Conservation (phyloP, 1,140 invertebrate species). For the Hydropsyche tenuis region DNA sequence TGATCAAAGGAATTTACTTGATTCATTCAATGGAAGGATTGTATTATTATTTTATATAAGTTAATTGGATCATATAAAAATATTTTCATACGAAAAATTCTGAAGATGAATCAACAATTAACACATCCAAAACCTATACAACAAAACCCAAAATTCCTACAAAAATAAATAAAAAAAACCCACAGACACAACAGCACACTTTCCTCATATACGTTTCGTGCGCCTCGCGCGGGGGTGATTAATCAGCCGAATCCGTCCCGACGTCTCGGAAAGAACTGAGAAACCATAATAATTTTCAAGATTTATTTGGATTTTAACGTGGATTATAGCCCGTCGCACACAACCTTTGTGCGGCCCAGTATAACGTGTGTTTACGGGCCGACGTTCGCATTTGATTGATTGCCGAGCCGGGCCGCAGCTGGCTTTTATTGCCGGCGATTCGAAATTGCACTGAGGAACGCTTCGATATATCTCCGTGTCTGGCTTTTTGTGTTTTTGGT, state of each 20-base stretch:
- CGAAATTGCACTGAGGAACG: constrained; percentile 11
- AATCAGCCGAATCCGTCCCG: constrained; percentile 41
- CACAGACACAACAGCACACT: too few relatives aligned
- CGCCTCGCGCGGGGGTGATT: constrained; percentile 30
- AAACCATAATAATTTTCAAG: constrained; percentile 43
- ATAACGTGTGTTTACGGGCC: constrained; percentile 36
- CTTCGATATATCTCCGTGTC: neutral
- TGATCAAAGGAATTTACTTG: too few relatives aligned
- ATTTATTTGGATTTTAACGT: constrained; percentile 41
- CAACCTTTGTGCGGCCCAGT: constrained; percentile 32
- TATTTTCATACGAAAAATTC: too few relatives aligned
- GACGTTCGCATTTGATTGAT: constrained; percentile 40
- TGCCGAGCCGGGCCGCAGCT: constrained; percentile 27
- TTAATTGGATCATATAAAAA: too few relatives aligned
- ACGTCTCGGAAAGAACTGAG: constrained; percentile 37
- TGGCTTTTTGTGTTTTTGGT: neutral
- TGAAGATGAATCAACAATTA: too few relatives aligned
- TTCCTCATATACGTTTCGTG: neutral
- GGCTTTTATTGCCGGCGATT: constrained; percentile 27
- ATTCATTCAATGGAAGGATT: too few relatives aligned
- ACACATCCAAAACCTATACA: too few relatives aligned
- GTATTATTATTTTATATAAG: too few relatives aligned
- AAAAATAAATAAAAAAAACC: too few relatives aligned
- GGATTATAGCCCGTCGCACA: constrained; percentile 30
- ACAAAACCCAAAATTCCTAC: neutral